phyloP scores from a whole-genome alignment of 2,797 vertebrate species.

The Potorous gilbertii region DNA sequence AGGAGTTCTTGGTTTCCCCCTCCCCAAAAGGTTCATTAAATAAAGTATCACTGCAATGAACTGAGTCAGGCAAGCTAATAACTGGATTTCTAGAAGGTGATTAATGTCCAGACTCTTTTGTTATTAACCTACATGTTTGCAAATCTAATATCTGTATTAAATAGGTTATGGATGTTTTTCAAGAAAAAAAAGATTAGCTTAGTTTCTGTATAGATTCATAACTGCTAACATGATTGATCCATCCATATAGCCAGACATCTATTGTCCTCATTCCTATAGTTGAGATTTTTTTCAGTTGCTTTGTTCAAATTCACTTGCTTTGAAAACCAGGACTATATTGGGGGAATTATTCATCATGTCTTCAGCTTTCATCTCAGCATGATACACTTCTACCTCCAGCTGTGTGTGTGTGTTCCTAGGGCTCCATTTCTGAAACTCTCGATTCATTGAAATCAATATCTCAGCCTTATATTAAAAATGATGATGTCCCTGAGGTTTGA shows the following conservation, averaged over 20 bases:
- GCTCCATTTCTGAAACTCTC: slow-evolving; percentile 51
- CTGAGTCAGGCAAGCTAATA: slow-evolving; percentile 14
- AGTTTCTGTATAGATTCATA: background rate
- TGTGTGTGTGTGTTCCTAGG: slow-evolving; percentile 56
- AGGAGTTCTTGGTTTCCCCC: background rate
- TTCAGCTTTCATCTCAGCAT: slow-evolving; percentile 18
- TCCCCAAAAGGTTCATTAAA: background rate
- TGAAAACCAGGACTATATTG: slow-evolving; percentile 24
- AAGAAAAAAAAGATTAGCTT: slow-evolving; percentile 5
- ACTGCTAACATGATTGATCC: slow-evolving; percentile 35
- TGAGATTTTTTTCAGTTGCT: slow-evolving; percentile 26
- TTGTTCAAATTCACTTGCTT: slow-evolving; percentile 27
- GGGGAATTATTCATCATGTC: slow-evolving; percentile 43
- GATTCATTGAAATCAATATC: slow-evolving; percentile 51
- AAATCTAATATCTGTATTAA: slow-evolving; percentile 1
- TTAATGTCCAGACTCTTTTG: background rate
- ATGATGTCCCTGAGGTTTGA: slow-evolving; percentile 24
- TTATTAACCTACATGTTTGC: background rate
- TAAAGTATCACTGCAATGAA: background rate
- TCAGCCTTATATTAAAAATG: slow-evolving; percentile 44
- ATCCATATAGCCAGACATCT: slow-evolving; percentile 5
- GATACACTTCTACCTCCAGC: slow-evolving; percentile 29
- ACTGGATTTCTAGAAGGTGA: slow-evolving; percentile 19
- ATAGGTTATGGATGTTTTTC: background rate
- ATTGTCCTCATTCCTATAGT: slow-evolving; percentile 40